Base-by-base conservation (phyloP, 2,888 invertebrate genomes). In the Anticlea derivata region DNA sequence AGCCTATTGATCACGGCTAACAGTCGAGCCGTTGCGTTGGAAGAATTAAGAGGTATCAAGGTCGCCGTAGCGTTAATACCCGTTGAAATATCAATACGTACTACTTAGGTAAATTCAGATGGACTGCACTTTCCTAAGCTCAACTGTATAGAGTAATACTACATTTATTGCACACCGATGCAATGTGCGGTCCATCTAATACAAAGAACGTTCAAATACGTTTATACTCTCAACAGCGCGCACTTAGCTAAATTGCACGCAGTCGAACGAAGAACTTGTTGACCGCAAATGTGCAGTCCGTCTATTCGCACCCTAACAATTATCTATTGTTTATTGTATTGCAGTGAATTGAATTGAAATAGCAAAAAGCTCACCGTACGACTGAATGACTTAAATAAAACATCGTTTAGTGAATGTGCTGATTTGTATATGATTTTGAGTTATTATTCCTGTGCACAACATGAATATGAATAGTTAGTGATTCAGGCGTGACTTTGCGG, bases 311-410 rank as follows among this genome's bases (percentile, higher is more conserved):
- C 33, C 44, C 20, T 35, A 35, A 35, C 29, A 45, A 45, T 45
- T 66, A 75, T 76, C 78, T 74, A 75, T 79, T 79, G 74, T 82
- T 79, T 79, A 78, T 80, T 75, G 77, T 73, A 69, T 76, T 70
- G 72, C 66, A 65, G 24, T 50, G 37, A 23, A 71, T 70, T 68
- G 68, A 68, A 75, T 75, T 69, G 70, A 66, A 64, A 64, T 70
- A 64, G 66, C 69, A 74, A 71, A 74, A 75, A 61, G 35, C 41
- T 41, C 31, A 33, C 31, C 31, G 22, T n/a, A 7, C 10, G 7
- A 26, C 31, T 31, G 30, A 55, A 29, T 26, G 24, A 43, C 29
- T 46, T 41, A 26, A 7, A 31, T 45, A 22, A 53, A 34, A 40
- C 20, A 26, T 34, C 24, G 24, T 33, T 37, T 29, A 6, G 20